phyloP scores from a whole-genome alignment of 2,797 vertebrate species.

The Babyrousa celebensis region DNA sequence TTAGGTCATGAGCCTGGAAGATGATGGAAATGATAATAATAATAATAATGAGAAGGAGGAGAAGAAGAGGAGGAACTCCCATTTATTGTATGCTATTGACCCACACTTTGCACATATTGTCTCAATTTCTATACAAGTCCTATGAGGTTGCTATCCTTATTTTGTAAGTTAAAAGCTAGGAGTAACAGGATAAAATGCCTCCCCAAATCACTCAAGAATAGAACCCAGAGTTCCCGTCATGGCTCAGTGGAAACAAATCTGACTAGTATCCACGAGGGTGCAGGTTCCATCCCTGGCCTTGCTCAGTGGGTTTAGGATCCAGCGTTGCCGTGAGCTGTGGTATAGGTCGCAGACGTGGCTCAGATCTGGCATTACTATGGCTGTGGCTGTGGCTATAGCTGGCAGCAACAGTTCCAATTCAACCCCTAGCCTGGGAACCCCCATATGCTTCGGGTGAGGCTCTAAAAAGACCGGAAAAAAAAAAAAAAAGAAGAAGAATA shows the following conservation, averaged over 20 bases:
- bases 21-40: not conserved
- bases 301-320: too few species aligned
- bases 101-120: not conserved
- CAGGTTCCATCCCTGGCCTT: too few species aligned
- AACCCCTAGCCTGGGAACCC: too few species aligned
- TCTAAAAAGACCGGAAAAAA: too few species aligned
- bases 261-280: too few species aligned
- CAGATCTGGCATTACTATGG: too few species aligned
- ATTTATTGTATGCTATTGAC: not conserved
- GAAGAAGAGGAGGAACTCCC: not conserved
- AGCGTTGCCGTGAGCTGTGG: too few species aligned
- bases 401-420: too few species aligned
- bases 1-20: not conserved
- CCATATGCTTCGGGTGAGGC: too few species aligned
- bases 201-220: not conserved
- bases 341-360: too few species aligned
- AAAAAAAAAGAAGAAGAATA: not conserved
- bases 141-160: not conserved
- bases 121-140: not conserved
- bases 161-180: conserved; percentile 48
- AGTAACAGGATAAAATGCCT: not conserved
- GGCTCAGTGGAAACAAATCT: too few species aligned
- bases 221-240: not conserved
- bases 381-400: too few species aligned
- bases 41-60: not conserved